A percentile compares a stretch with the other conserved stretches of the same genome.
phyloP scores from a whole-genome alignment of 2,113 vertebrate species.

The Junco hyemalis region DNA sequence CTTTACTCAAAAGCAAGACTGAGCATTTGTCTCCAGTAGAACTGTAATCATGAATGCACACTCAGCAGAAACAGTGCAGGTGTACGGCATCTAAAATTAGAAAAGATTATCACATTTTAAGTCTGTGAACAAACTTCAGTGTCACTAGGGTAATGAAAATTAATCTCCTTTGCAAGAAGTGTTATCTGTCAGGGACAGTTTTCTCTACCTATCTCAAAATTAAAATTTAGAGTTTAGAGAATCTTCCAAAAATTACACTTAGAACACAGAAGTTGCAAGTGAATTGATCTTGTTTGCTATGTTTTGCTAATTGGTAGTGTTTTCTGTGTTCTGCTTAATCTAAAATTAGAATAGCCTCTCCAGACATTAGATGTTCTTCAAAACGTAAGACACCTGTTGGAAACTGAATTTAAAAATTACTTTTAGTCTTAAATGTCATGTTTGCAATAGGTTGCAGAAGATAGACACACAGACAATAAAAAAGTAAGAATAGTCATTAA shows the following conservation, averaged over 20 bases:
- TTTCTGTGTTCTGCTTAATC: neutral
- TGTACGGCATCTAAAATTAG: neutral
- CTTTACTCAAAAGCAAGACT: neutral
- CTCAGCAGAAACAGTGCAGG: neutral
- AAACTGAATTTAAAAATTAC: neutral
- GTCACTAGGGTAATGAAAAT: neutral
- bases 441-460: neutral
- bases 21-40: neutral
- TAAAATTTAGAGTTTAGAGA: neutral
- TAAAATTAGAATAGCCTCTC: neutral
- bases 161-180: neutral
- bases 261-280: neutral
- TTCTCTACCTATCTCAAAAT: neutral
- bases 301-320: neutral
- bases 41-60: neutral
- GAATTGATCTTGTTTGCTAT: neutral
- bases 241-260: neutral
- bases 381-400: neutral
- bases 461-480: neutral
- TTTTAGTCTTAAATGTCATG: neutral
- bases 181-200: neutral
- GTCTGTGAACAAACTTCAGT: neutral
- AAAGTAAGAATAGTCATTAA: neutral
- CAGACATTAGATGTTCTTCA: neutral
- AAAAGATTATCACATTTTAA: neutral